Evolutionary conservation across 2,888 invertebrate genomes (phyloP), one percentile per base, ranked within the genome.

Genomic region (Eutolmus rufibarbis): DNA sequence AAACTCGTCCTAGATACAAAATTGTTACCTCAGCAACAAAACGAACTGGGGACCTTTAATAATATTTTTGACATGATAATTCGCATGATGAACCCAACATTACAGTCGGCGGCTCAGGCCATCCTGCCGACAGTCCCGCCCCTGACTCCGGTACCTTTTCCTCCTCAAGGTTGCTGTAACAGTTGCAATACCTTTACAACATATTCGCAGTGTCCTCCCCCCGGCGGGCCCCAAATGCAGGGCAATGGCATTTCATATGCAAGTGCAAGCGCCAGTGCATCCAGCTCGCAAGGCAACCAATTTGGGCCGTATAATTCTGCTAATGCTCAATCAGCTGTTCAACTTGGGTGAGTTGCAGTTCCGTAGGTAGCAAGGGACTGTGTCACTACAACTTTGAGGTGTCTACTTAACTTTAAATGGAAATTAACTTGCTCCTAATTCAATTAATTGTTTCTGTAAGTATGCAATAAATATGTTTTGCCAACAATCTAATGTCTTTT

Each of bases 311-410:
- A 66, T 66, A 66, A 66, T 66, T 66, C 66, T 28, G 23, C 81
- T 14, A 81, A 81, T 34, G 28, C 81, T 31, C 81, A 81, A 23
- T 81, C 81, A 43, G 34, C 56, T 31, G 81, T 81, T 81, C 81
- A 81, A n/a, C 28, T 34, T 31, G 81, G 81, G 28, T 81, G 31
- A 51, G 78, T 23, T n/a, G 1, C 16, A 51, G 43, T 16, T 16
- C 43, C 16, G 3, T 46, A 4, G 1, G 43, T 46, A 46, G 16
- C 12, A 16, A 4, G 16, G 16, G 4, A 46, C 43, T 46, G 0
- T 1, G 4, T 14, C 43, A 14, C 14, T 16, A 46, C 14, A 14
- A 16, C 12, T 46, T 46, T 16, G 4, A 46, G 4, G 16, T 46
- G 14, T 16, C 16, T 46, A 4, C 16, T 16, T 12, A 46, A 46